These are phyloP conservation scores for Drosophila trapezifrons DNA, from an alignment of 1,140 invertebrate species.

Conservation along the genomic window DNA sequence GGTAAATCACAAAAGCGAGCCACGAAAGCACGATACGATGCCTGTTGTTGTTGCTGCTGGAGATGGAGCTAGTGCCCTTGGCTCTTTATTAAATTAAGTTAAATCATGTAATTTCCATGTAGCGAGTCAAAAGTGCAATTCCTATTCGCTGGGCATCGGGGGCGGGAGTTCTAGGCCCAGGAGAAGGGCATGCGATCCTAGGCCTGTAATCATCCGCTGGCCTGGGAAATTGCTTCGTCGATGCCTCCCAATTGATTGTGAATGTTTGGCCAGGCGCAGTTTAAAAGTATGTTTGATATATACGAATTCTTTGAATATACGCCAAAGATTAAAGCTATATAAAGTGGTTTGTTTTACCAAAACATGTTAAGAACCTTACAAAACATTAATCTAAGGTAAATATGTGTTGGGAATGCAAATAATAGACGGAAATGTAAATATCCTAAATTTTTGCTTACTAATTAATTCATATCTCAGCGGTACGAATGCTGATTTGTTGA, in stretches of 20 bases:
- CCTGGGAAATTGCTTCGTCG: conserved; percentile 62
- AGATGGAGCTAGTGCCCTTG: conserved; percentile 60
- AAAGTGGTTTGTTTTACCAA: neutral
- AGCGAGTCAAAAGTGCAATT: conserved; percentile 78
- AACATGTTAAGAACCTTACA: too few species aligned
- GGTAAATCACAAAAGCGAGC: conserved; percentile 77
- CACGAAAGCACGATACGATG: conserved; percentile 58
- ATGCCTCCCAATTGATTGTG: conserved; percentile 67
- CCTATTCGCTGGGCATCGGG: conserved; percentile 40
- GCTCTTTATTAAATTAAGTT: conserved; percentile 83
- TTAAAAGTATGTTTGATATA: conserved; percentile 4
- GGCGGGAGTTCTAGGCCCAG: conserved; percentile 25
- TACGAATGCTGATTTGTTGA: conserved; percentile 60
- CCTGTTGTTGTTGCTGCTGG: conserved; percentile 8
- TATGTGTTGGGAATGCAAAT: conserved; percentile 14
- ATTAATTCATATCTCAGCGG: conserved; percentile 67
- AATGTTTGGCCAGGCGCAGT: conserved; percentile 61
- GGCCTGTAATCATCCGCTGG: conserved; percentile 52
- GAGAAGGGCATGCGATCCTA: conserved; percentile 16
- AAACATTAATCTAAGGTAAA: neutral
- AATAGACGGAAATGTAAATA: conserved; percentile 13
- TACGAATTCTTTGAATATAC: neutral
- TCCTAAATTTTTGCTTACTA: conserved; percentile 17
- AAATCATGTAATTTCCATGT: conserved; percentile 82
- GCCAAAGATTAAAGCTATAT: neutral